These are phyloP conservation scores for Cryptotermes secundus DNA, from an alignment of 1,140 invertebrate species.

Conservation along the genomic window DNA sequence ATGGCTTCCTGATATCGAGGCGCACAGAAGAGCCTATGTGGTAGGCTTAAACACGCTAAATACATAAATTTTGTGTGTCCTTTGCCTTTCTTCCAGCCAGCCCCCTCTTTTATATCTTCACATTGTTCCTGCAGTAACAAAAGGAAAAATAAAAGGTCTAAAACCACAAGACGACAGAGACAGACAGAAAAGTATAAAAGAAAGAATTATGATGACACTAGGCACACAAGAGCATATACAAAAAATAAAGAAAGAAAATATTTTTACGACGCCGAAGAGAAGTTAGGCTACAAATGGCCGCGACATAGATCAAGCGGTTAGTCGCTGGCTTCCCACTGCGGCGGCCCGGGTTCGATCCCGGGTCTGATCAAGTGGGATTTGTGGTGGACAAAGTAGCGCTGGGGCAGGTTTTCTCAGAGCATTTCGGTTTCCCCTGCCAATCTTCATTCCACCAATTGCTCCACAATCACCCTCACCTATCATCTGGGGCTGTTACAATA, in stretches of 20 bases:
- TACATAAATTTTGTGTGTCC: conserved; percentile 6
- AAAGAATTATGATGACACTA: neutral
- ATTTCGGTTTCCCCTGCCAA: no score
- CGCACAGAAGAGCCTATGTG: neutral
- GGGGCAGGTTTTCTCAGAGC: no score
- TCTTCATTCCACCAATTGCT: no score
- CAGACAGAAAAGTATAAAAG: neutral
- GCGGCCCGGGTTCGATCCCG: no score
- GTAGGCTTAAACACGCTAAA: neutral
- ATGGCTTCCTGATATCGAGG: neutral
- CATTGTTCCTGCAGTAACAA: neutral
- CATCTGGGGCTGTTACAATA: no score
- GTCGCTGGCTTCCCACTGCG: no score
- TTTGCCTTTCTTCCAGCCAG: neutral
- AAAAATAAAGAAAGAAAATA: neutral
- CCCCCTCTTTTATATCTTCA: neutral
- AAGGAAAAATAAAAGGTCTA: neutral
- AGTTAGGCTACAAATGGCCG: neutral
- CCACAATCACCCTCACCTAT: no score
- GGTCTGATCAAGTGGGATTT: no score
- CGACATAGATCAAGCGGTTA: no score
- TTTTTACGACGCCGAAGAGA: neutral
- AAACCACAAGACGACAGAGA: neutral
- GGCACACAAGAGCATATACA: neutral
- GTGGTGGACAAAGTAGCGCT: no score